A percentile compares a stretch with the other conserved stretches of the same genome.
Evolutionary conservation across 1,140 invertebrate species (phyloP).

Genomic region (Drosophila ficusphila): DNA sequence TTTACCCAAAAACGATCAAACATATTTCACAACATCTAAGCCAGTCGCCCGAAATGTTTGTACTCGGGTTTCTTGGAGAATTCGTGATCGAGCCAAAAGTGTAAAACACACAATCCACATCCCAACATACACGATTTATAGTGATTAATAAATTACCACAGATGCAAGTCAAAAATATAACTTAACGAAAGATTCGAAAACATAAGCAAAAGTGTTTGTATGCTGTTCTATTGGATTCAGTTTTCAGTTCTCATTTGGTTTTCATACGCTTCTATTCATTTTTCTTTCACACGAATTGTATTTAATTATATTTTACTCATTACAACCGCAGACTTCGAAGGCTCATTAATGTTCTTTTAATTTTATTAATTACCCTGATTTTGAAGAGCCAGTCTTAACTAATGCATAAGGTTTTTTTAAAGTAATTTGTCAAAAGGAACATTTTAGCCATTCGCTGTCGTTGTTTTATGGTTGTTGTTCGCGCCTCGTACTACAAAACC

Average conservation of each 20-base stretch:
- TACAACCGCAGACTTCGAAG: neutral
- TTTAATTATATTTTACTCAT: neutral
- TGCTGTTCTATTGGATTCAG: slow-evolving; percentile 65
- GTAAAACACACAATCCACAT: slow-evolving; percentile 31
- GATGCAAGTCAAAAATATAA: slow-evolving; percentile 51
- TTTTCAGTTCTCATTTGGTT: slow-evolving; percentile 46
- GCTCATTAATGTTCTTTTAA: slow-evolving; percentile 12
- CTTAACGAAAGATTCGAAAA: slow-evolving; percentile 65
- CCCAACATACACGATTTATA: slow-evolving; percentile 34
- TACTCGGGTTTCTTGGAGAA: slow-evolving; percentile 30
- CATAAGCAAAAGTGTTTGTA: slow-evolving; percentile 69
- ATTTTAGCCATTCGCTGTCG: slow-evolving; percentile 53
- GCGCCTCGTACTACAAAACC: slow-evolving; percentile 49
- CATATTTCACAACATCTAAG: slow-evolving; percentile 10
- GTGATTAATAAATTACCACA: slow-evolving; percentile 43
- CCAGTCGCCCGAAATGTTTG: slow-evolving; percentile 49
- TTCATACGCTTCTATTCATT: slow-evolving; percentile 11
- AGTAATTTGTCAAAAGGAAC: slow-evolving; percentile 47
- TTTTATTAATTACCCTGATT: slow-evolving; percentile 21
- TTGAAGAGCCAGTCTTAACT: slow-evolving; percentile 41
- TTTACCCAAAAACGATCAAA: slow-evolving; percentile 26
- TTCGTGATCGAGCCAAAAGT: slow-evolving; percentile 20
- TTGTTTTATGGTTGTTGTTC: slow-evolving; percentile 59
- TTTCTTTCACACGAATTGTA: neutral
- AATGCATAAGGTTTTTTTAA: slow-evolving; percentile 49